Percentiles rank a stretch among this genome's conserved stretches.
These are phyloP conservation scores for Strigops habroptila DNA, from an alignment of 2,113 vertebrate genomes.

Conservation along the genomic window DNA sequence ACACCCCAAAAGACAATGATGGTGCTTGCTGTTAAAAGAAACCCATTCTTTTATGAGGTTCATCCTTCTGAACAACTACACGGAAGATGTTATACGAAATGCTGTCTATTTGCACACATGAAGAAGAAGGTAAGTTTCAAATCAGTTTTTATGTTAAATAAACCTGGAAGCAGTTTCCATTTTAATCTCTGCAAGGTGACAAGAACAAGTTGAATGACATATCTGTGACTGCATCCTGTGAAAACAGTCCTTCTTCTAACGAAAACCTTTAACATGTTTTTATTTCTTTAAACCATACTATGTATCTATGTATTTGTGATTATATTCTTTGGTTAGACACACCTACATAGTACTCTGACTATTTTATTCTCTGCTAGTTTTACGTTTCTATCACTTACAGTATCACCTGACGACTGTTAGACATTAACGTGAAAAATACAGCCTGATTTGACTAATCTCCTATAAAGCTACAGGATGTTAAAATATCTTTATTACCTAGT, in stretches of 20 bases:
- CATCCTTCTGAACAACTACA: background rate
- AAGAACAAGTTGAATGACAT: background rate
- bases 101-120: background rate
- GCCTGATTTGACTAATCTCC: slow-evolving; percentile 13
- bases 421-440: background rate
- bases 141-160: background rate
- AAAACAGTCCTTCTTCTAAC: background rate
- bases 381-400: background rate
- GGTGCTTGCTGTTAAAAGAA: background rate
- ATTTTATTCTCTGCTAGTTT: background rate
- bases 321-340: background rate
- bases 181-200: background rate
- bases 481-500: slow-evolving; percentile 50
- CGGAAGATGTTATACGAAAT: background rate
- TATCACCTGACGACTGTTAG: background rate
- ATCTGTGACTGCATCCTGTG: background rate
- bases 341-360: background rate
- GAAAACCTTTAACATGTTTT: background rate
- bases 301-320: background rate
- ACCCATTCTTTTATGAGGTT: background rate
- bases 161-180: background rate
- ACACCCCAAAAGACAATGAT: no score
- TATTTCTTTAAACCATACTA: background rate
- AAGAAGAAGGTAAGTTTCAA: background rate
- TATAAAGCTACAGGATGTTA: slow-evolving; percentile 41